Evolutionary conservation across 2,888 invertebrate genomes (phyloP).

Genomic region (Mythimna vitellina): DNA sequence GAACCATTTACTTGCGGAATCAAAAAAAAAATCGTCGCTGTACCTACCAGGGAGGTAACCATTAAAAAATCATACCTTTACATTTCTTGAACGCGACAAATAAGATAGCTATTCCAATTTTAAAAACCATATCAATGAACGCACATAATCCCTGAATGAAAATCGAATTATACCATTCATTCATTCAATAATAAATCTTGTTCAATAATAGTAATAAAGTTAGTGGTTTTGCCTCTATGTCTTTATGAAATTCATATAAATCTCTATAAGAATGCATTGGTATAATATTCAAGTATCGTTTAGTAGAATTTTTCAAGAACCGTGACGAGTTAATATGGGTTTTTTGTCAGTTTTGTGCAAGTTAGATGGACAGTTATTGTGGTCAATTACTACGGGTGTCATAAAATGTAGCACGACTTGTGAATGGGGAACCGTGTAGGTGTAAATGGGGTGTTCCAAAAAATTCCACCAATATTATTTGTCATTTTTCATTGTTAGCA

Average conservation of each 20-base stretch:
- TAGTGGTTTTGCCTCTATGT: conserved; percentile 72
- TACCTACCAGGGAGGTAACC: not conserved
- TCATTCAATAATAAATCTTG: conserved; percentile 65
- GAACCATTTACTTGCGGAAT: too few relatives aligned
- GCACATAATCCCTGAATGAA: conserved; percentile 49
- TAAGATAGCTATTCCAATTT: conserved; percentile 30
- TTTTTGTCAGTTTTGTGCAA: conserved; percentile 70
- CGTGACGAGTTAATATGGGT: conserved; percentile 81
- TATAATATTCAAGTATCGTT: conserved; percentile 71
- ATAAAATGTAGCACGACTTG: conserved; percentile 72
- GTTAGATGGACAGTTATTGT: conserved; percentile 75
- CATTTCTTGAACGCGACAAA: conserved; percentile 25
- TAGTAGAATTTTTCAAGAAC: conserved; percentile 71
- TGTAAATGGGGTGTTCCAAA: conserved; percentile 67
- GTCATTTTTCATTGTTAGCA: not conserved
- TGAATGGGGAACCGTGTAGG: conserved; percentile 71
- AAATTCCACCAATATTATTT: conserved; percentile 13
- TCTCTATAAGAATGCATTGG: conserved; percentile 67
- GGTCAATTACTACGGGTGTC: conserved; percentile 87
- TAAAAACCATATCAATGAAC: conserved; percentile 52
- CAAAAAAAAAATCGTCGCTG: not conserved
- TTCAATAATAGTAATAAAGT: conserved; percentile 59
- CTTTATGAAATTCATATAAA: conserved; percentile 85
- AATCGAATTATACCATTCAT: conserved; percentile 60
- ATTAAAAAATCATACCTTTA: not conserved